phyloP scores from a whole-genome alignment of 2,113 vertebrate genomes.

The Dasyprocta punctata region DNA sequence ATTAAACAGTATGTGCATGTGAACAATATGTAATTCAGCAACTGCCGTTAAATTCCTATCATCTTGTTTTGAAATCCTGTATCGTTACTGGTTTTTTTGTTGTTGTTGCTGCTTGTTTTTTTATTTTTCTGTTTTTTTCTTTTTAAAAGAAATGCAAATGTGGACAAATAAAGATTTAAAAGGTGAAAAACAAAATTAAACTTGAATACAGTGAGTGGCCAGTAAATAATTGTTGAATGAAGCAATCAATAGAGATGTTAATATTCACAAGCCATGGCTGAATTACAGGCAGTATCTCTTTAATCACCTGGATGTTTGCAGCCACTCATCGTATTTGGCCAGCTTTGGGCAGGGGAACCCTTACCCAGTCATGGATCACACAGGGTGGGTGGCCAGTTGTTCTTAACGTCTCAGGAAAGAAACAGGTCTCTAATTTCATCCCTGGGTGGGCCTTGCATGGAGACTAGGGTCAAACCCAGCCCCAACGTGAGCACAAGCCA shows the following conservation, averaged over 20 bases:
- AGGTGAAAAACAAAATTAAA: not conserved
- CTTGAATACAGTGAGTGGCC: not conserved
- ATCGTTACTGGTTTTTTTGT: no score
- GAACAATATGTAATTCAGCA: not conserved
- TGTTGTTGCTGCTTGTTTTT: no score
- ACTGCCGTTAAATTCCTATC: no score
- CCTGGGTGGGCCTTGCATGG: no score
- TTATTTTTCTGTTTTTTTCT: no score
- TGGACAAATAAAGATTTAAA: no score
- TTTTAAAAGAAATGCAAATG: no score
- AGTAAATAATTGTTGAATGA: not conserved
- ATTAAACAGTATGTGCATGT: no score
- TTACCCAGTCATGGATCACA: not conserved
- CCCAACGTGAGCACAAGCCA: not conserved
- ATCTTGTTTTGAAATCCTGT: no score
- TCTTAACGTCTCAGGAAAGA: not conserved
- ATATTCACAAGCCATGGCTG: not conserved
- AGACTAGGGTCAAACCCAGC: not conserved
- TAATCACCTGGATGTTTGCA: not conserved
- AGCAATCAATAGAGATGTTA: not conserved
- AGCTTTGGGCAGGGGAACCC: not conserved
- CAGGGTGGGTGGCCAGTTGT: not conserved
- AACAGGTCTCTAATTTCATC: not conserved
- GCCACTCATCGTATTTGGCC: not conserved
- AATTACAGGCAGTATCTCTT: not conserved